Percentiles rank a stretch among this genome's conserved stretches.
Evolutionary conservation across 2,888 invertebrate genomes (phyloP).

Genomic region (Pediacus dermestoides): DNA sequence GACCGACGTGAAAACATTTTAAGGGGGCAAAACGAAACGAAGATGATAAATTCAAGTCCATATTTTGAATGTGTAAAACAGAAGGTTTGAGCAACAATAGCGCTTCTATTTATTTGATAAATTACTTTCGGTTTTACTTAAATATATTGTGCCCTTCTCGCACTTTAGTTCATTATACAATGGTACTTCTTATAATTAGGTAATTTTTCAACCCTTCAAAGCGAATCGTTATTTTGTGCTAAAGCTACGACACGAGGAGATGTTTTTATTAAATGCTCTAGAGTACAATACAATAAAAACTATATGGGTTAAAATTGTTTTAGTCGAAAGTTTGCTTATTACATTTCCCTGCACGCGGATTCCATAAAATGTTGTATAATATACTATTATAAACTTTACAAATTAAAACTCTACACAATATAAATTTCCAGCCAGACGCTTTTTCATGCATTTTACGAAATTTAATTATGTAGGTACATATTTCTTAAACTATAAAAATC

Average conservation of each 20-base stretch:
- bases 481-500: too few species aligned
- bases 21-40: conserved; percentile 43
- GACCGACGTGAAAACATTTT: conserved; percentile 34
- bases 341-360: conserved; percentile 32
- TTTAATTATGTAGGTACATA: too few species aligned
- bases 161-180: too few species aligned
- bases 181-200: too few species aligned
- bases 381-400: conserved; percentile 31
- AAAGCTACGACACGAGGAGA: too few species aligned
- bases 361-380: conserved; percentile 31
- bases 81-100: conserved; percentile 46
- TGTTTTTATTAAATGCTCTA: conserved; percentile 34
- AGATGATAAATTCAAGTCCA: conserved; percentile 49
- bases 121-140: conserved; percentile 48
- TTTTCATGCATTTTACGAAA: neutral
- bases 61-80: conserved; percentile 46
- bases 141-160: conserved; percentile 33
- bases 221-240: too few species aligned
- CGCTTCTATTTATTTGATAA: conserved; percentile 49
- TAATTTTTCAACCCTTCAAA: too few species aligned
- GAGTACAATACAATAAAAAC: conserved; percentile 37
- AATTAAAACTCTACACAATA: conserved; percentile 28
- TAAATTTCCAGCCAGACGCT: neutral
- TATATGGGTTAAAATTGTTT: conserved; percentile 34
- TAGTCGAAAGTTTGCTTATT: conserved; percentile 34